Conservation (phyloP, 2,113 vertebrate species). For the Megaceryle torquata region DNA sequence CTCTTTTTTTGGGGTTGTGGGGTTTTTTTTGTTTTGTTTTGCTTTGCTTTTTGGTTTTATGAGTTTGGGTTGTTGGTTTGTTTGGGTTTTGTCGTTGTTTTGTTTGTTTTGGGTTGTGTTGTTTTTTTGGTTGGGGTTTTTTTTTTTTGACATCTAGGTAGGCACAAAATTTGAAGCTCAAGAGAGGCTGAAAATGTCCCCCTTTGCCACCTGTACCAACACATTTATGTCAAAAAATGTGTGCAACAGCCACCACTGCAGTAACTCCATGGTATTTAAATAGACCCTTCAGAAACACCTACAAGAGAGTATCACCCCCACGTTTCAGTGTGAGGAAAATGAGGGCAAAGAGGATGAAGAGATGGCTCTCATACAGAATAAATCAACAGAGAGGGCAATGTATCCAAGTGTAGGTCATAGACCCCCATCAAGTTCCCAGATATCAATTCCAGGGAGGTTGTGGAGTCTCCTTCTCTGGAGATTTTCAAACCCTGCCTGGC, state of each 20-base stretch:
- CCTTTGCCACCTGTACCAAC: background rate
- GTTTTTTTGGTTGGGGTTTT: background rate
- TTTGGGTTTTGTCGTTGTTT: background rate
- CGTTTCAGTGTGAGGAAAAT: background rate
- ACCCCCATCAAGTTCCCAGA: background rate
- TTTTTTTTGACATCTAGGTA: background rate
- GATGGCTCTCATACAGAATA: background rate
- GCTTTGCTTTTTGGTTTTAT: too few species aligned
- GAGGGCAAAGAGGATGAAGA: background rate
- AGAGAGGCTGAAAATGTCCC: background rate
- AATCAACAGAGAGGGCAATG: background rate
- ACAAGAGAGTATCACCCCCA: background rate
- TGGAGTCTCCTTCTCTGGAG: too few species aligned
- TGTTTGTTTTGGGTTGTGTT: too few species aligned
- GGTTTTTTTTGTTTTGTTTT: too few species aligned
- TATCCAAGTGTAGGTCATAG: background rate
- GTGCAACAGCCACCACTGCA: background rate
- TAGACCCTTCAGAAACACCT: background rate
- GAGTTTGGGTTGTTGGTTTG: background rate
- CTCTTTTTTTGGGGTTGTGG: too few species aligned
- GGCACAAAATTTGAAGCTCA: background rate
- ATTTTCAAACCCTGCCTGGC: too few species aligned
- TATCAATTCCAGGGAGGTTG: background rate
- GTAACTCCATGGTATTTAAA: background rate
- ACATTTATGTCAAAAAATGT: background rate